Evolutionary conservation across 2,888 invertebrate genomes (phyloP).

Genomic region (Sinotaia quadrata): DNA sequence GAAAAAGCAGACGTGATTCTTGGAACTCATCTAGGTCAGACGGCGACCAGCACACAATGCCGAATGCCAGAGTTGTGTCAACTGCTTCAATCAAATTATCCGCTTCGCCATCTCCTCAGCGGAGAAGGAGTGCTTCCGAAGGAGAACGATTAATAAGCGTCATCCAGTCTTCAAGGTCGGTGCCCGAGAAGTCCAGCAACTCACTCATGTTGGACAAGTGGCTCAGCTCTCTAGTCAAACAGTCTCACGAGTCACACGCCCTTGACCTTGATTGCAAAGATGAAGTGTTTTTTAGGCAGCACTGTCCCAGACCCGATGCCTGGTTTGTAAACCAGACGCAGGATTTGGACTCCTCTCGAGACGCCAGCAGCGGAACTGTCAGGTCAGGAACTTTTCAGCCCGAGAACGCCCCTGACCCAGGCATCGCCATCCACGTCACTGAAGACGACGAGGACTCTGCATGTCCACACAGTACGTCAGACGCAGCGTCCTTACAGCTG

Average conservation of each 20-base stretch:
- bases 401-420: not conserved
- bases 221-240: constrained; percentile 20
- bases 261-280: constrained; percentile 15
- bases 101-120: not conserved
- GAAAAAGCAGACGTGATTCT: no score
- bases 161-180: constrained; percentile 5
- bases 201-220: constrained; percentile 26
- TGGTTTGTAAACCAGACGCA: not conserved
- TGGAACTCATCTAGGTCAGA: not conserved
- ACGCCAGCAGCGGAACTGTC: constrained; percentile 1
- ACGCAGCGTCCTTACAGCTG: constrained; percentile 22
- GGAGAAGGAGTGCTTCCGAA: constrained; percentile 12
- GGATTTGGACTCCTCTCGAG: no score
- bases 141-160: constrained; percentile 11
- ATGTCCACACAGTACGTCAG: constrained; percentile 20
- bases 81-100: constrained; percentile 17
- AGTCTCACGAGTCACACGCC: not conserved
- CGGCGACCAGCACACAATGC: not conserved
- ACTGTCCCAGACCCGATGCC: not conserved
- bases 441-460: constrained; percentile 30
- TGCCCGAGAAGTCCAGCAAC: not conserved
- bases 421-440: constrained; percentile 18
- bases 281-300: not conserved
- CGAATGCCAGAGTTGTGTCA: constrained; percentile 7
- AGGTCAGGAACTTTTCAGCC: not conserved